A percentile compares a stretch with the other conserved stretches of the same genome.
phyloP scores from a whole-genome alignment of 2,797 vertebrate genomes.

The Dallia pectoralis region DNA sequence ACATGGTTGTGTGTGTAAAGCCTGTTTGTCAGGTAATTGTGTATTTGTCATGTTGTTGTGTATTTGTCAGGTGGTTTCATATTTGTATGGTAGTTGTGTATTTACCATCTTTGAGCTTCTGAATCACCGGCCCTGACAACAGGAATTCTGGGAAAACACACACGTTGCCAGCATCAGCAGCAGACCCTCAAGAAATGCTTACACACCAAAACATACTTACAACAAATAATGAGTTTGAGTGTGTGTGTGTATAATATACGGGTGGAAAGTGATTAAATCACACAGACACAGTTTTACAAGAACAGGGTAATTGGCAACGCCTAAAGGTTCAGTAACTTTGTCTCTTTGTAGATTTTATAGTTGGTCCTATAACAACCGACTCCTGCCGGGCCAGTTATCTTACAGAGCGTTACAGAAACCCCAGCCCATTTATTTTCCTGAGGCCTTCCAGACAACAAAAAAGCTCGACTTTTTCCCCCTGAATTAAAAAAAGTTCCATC shows the following conservation, averaged over 20 bases:
- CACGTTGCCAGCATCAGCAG: conserved; percentile 38
- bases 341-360: conserved; percentile 71
- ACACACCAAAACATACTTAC: conserved; percentile 46
- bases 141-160: conserved; percentile 57
- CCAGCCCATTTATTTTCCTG: too few relatives aligned
- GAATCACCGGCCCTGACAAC: conserved; percentile 67
- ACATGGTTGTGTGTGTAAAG: not conserved
- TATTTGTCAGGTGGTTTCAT: not conserved
- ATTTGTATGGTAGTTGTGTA: conserved; percentile 10
- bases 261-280: conserved; percentile 52
- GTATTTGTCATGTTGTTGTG: not conserved
- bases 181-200: conserved; percentile 44
- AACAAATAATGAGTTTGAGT: not conserved
- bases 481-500: too few relatives aligned
- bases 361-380: conserved; percentile 46
- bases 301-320: conserved; percentile 54
- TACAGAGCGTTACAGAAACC: not conserved
- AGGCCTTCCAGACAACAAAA: too few relatives aligned
- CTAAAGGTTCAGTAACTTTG: conserved; percentile 38
- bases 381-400: conserved; percentile 39
- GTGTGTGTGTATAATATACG: conserved; percentile 24
- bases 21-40: not conserved
- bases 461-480: too few relatives aligned
- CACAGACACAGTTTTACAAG: conserved; percentile 34
- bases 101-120: conserved; percentile 67